Conservation (phyloP, 2,113 vertebrate species). For the Sorex araneus region DNA sequence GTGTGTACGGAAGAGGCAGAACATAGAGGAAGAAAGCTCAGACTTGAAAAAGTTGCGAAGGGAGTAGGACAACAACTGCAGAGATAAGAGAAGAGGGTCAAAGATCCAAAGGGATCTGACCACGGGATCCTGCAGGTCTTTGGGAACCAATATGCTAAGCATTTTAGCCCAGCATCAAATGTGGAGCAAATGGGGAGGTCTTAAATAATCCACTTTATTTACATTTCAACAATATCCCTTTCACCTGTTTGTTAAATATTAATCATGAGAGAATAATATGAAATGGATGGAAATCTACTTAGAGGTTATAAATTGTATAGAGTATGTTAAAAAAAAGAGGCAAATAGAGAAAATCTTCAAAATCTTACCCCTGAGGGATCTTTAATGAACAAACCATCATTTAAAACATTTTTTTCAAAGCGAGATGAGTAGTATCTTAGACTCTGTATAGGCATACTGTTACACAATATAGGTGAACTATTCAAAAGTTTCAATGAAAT, state of each 20-base stretch:
- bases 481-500: neutral
- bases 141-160: neutral
- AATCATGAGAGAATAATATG: neutral
- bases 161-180: no score
- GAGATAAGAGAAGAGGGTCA: neutral
- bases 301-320: neutral
- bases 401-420: neutral
- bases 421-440: neutral
- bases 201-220: neutral
- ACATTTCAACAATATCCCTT: neutral
- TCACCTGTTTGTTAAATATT: neutral
- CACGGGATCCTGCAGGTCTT: neutral
- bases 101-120: neutral
- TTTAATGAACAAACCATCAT: neutral
- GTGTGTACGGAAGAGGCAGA: neutral
- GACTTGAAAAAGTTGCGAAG: neutral
- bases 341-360: neutral
- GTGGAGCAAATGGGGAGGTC: neutral
- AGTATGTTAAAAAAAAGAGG: rapidly evolving
- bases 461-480: neutral
- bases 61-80: no score
- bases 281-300: neutral
- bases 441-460: no score
- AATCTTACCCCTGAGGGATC: neutral
- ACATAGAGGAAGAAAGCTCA: neutral